A percentile compares a stretch with the other conserved stretches of the same genome.
Conservation (phyloP, 2,797 vertebrate genomes). For the Chaetodon trifasciatus region DNA sequence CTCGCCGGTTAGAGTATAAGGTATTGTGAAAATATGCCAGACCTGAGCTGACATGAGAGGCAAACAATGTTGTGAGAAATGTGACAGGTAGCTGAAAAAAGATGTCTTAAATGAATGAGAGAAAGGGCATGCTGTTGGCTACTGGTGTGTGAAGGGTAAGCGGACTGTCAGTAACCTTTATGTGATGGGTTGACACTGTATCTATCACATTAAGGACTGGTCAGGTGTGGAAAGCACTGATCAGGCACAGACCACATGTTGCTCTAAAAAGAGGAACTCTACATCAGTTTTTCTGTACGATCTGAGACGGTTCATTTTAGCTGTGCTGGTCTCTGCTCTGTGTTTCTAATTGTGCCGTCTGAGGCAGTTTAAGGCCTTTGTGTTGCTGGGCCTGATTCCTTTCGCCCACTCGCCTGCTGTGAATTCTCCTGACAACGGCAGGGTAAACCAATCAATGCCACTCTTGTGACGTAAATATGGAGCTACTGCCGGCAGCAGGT, state of each 20-base stretch:
- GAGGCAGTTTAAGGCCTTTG: neutral
- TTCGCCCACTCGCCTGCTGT: too few species aligned
- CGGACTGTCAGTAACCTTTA: constrained; percentile 68
- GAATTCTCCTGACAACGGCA: too few species aligned
- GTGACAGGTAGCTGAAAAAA: constrained; percentile 72
- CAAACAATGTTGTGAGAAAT: constrained; percentile 78
- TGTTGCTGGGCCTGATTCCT: too few species aligned
- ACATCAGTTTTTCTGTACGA: neutral
- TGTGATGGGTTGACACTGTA: constrained; percentile 50
- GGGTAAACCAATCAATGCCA: too few species aligned
- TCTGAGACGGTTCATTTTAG: neutral
- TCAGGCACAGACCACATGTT: constrained; percentile 25
- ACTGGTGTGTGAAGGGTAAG: constrained; percentile 70
- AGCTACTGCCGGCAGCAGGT: too few species aligned
- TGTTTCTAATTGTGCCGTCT: neutral
- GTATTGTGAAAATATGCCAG: constrained; percentile 35
- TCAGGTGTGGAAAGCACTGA: constrained; percentile 49
- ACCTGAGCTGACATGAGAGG: constrained; percentile 46
- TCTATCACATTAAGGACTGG: constrained; percentile 52
- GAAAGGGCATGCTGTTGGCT: constrained; percentile 50
- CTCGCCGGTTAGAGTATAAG: constrained; percentile 9
- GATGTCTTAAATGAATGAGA: constrained; percentile 64
- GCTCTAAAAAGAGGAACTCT: constrained; percentile 2
- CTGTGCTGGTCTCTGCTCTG: neutral
- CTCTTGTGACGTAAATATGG: too few species aligned